Conservation (phyloP, 2,113 vertebrate genomes). For the Pygathrix nemaeus region DNA sequence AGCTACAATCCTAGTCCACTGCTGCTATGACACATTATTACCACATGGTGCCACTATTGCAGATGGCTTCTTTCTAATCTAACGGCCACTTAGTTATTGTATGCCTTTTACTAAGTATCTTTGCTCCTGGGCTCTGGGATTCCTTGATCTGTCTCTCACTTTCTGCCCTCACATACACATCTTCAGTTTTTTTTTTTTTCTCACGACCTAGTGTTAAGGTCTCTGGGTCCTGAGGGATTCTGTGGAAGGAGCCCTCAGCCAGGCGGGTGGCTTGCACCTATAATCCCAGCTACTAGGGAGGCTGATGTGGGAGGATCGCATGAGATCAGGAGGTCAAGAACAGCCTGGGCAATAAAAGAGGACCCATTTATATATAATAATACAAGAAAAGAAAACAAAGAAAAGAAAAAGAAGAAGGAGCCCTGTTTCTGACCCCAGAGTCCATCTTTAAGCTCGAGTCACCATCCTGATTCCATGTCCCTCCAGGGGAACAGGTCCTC, state of each 20-base stretch:
- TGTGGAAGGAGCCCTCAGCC: neutral
- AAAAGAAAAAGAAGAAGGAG: neutral
- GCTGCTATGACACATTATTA: rapidly evolving
- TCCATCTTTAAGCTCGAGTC: neutral
- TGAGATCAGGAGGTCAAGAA: neutral
- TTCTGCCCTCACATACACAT: neutral
- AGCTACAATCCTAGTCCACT: rapidly evolving
- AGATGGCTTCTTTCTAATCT: rapidly evolving
- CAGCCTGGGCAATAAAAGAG: neutral
- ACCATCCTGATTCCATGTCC: neutral
- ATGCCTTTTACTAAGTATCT: neutral
- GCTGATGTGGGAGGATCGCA: neutral
- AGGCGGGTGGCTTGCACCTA: neutral
- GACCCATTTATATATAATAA: too few relatives aligned
- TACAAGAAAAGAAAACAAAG: neutral
- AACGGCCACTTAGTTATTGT: rapidly evolving
- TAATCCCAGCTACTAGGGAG: neutral
- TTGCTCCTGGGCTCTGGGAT: rapidly evolving
- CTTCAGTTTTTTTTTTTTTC: neutral
- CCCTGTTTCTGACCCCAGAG: too few relatives aligned
- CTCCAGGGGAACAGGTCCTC: rapidly evolving
- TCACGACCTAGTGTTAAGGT: neutral
- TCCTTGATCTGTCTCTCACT: too few relatives aligned
- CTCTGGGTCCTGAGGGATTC: neutral
- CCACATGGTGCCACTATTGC: constrained; percentile 48